Evolutionary conservation across 2,113 vertebrate genomes (phyloP), one percentile per base, ranked within the genome.

Genomic region (Ovis canadensis): DNA sequence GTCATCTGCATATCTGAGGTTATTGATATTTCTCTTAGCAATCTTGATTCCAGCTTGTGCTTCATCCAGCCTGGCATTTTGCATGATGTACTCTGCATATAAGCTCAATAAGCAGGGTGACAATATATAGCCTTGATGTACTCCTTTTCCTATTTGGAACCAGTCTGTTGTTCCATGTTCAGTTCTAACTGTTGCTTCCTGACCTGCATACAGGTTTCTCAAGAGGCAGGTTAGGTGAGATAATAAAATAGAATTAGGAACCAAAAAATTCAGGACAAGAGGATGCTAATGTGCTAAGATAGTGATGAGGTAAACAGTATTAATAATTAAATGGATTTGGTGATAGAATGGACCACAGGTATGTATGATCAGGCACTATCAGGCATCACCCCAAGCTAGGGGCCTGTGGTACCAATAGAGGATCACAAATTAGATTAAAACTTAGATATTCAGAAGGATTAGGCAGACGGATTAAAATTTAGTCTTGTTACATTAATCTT

Each of bases 161-260:
- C 3, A 50, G 13, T 50, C 50, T 50, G 50, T 50, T 50, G 50
- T 50, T 50, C 50, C 50, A 4, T 50, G 50, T 4, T 14, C 50
- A 50, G 50, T 50, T 50, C 50, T 50, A 50, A 50, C 50, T 50
- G 48, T 50, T 50, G 50, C 50, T 50, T 50, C 14, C 50, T 50
- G 50, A 50, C 50, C 13, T 50, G 50, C 50, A 50, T 50, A 50
- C 4, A 50, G 50, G 50, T 50, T 50, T 50, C 50, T 50, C 50
- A 50, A 50, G 13, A 50, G 50, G 50, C 13, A 50, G 50, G 50
- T 50, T 13, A 50, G 50, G 50, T 50, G 27, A 29, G 12, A 27
- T 91, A 77, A 88, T 83, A 77, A 78, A 91, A 74, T n/a, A 85
- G 40, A 92, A 97, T 80, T 85, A 95, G 54, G 57, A 81, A 45